These are phyloP conservation scores for Hylyphantes graminicola DNA, from an alignment of 1,140 invertebrate species.

Conservation along the genomic window DNA sequence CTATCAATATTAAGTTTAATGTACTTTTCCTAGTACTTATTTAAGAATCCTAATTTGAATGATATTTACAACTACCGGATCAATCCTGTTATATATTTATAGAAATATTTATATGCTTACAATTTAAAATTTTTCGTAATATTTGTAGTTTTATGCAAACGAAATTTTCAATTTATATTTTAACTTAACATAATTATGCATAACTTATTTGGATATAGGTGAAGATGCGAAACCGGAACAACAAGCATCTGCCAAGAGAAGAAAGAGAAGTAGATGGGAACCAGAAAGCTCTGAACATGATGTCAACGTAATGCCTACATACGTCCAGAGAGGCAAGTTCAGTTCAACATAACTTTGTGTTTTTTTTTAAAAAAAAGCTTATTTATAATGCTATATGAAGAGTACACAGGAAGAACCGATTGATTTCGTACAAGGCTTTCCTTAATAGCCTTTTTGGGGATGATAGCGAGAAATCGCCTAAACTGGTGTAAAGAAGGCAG, in stretches of 20 bases:
- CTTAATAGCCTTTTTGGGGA: too few species aligned
- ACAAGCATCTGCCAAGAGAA: conserved; percentile 2
- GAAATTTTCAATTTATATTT: conserved; percentile 8
- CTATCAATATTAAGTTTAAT: too few species aligned
- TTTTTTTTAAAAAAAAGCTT: not conserved
- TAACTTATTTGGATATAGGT: not conserved
- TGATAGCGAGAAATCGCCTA: too few species aligned
- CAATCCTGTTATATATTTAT: not conserved
- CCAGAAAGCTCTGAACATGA: conserved; percentile 35
- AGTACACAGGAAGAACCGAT: too few species aligned
- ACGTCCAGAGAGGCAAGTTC: conserved; percentile 49
- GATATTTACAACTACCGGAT: too few species aligned
- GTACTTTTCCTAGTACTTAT: too few species aligned
- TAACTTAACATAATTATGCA: not conserved
- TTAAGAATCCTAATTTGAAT: too few species aligned
- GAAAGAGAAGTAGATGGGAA: conserved; percentile 52
- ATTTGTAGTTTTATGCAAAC: not conserved
- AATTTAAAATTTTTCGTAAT: too few species aligned
- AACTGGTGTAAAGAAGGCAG: too few species aligned
- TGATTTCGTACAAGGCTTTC: too few species aligned
- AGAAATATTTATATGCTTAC: too few species aligned
- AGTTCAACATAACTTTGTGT: not conserved
- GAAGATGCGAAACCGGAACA: conserved; percentile 9
- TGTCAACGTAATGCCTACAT: conserved; percentile 47
- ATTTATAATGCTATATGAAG: too few species aligned